A percentile compares a stretch with the other conserved stretches of the same genome.
Conservation (phyloP, 2,888 invertebrate genomes). For the Sminthurides aquaticus region DNA sequence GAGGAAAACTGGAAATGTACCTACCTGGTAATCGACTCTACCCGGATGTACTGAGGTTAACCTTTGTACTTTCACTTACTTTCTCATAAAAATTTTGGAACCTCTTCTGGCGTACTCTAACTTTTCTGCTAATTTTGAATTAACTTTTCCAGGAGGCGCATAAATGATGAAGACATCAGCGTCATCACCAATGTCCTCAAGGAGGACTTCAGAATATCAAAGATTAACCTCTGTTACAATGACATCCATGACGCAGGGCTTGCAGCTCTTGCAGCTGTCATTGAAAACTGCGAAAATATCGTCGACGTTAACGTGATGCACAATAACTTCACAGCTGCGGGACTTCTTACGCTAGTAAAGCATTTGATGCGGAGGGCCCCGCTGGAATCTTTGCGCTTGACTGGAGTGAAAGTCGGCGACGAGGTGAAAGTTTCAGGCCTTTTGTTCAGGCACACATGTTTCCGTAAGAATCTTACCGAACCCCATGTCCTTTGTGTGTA, state of each 20-base stretch:
- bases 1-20: neutral
- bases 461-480: too few relatives aligned
- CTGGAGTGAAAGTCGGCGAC: conserved; percentile 41
- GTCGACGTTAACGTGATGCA: conserved; percentile 33
- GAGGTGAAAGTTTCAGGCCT: conserved; percentile 27
- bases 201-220: conserved; percentile 23
- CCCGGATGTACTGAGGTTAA: neutral
- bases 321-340: conserved; percentile 35
- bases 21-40: neutral
- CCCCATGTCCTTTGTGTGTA: too few relatives aligned
- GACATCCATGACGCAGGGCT: conserved; percentile 36
- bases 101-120: too few relatives aligned
- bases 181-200: conserved; percentile 24
- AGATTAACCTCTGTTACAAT: conserved; percentile 41
- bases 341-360: conserved; percentile 27
- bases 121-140: too few relatives aligned
- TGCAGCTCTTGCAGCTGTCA: conserved; percentile 22
- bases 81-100: too few relatives aligned
- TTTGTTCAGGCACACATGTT: too few relatives aligned
- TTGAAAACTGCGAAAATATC: conserved; percentile 29
- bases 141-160: conserved; percentile 28
- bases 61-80: too few relatives aligned
- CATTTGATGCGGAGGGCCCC: conserved; percentile 31
- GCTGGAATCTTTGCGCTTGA: conserved; percentile 33
- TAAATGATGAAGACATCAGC: conserved; percentile 32